Conservation (phyloP, 2,797 vertebrate genomes). For the Hafferia zeledoni region DNA sequence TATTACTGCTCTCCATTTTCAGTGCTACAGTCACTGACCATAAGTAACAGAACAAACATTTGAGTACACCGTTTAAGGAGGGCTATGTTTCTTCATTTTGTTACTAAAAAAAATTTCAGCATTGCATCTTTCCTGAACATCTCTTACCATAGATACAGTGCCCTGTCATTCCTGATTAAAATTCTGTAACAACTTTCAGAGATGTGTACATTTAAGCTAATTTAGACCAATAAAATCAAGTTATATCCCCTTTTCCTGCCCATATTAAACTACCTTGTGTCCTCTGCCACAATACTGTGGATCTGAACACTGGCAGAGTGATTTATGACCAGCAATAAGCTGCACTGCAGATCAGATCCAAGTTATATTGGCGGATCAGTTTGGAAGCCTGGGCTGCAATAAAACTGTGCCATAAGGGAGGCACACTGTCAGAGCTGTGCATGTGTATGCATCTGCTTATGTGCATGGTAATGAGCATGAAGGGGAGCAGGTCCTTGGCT, state of each 20-base stretch:
- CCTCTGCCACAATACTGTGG: neutral
- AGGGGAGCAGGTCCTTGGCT: neutral
- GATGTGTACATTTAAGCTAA: neutral
- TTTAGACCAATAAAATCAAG: neutral
- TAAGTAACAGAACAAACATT: neutral
- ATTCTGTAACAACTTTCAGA: neutral
- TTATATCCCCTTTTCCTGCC: neutral
- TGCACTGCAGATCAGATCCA: neutral
- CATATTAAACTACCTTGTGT: accelerated
- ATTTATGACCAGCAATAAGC: neutral
- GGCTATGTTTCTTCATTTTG: neutral
- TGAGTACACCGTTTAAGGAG: neutral
- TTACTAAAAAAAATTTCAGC: neutral
- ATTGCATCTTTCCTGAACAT: neutral
- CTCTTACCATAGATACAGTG: neutral
- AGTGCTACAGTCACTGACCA: neutral
- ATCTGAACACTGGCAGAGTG: neutral
- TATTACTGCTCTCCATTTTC: neutral
- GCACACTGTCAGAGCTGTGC: neutral
- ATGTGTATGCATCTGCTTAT: accelerated
- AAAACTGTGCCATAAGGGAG: neutral
- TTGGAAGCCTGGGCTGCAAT: neutral
- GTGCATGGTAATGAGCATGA: neutral
- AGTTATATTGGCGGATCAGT: neutral
- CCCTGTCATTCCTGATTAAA: neutral